Conservation (phyloP, 2,888 invertebrate species). For the Hydroisotoma schaefferi region DNA sequence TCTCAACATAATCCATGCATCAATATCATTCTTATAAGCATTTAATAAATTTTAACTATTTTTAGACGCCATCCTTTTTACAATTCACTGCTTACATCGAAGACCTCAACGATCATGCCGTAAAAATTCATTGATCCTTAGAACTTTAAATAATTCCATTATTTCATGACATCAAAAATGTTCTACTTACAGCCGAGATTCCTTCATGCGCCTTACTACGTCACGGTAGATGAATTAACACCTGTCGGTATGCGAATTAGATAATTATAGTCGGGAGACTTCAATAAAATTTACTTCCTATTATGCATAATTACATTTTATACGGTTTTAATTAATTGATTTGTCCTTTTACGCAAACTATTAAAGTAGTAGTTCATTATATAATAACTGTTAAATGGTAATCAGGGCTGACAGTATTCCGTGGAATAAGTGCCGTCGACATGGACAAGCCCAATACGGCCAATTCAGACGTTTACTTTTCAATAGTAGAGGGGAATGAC, state of each 20-base stretch:
- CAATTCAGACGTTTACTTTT: constrained; percentile 80
- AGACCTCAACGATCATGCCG: constrained; percentile 77
- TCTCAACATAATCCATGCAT: background rate
- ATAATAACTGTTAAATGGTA: background rate
- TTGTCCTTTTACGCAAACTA: background rate
- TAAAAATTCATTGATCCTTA: constrained; percentile 12
- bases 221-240: constrained; percentile 76
- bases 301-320: no score
- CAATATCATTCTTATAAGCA: background rate
- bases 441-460: constrained; percentile 83
- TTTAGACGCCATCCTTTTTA: constrained; percentile 73
- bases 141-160: constrained; percentile 3
- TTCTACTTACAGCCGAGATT: constrained; percentile 61
- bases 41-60: background rate
- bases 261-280: no score
- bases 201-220: constrained; percentile 70
- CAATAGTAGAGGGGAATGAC: constrained; percentile 67
- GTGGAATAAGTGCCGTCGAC: constrained; percentile 74
- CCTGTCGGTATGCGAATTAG: constrained; percentile 69
- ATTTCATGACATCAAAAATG: constrained; percentile 21
- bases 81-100: constrained; percentile 84
- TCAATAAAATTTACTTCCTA: no score
- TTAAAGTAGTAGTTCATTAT: constrained; percentile 12
- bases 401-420: constrained; percentile 71
- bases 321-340: no score